Base-by-base conservation (phyloP, 1,140 invertebrate species). In the Papilio glaucus region DNA sequence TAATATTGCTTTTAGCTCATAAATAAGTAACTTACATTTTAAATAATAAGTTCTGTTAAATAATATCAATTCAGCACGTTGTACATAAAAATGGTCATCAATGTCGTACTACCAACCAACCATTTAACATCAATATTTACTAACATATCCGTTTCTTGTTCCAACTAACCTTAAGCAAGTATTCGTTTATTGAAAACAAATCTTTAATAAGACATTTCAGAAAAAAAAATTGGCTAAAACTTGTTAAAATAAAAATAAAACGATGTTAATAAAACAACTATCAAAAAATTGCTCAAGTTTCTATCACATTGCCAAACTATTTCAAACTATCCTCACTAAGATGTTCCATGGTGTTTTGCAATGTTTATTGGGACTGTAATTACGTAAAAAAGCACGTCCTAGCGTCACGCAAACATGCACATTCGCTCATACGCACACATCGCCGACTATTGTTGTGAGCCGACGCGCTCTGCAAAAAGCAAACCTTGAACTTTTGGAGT, bases 401-500 rank as follows among this genome's bases (percentile, higher is more conserved):
- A 76, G 75, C 67, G 62, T 75, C 67, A 72, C 72, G 53, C 33
- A 39, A 68, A 71, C 26, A 57, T 12, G 67, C 72, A 76, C 62
- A 79, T 71, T 37, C n/a, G n/a, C n/a, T 21, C 68, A 75, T 77
- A 65, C 78, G 76, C 83, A 80, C 78, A 81, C 60, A 74, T 63
- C 10, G 49, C 49, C 42, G 72, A 68, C 79, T 82, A 84, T 89
- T 87, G 83, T 85, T 85, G 49, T 24, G 78, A 75, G 49, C 72
- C 72, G 77, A 72, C 65, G 74, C 67, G 71, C 42, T 78, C 61
- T 84, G 84, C 84, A 91, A 92, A 92, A 90, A 91, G 78, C 72
- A 80, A 86, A 83, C 89, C 90, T 92, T 92, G 90, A 92, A 92
- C 90, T 85, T 82, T 61, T 61, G 49, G 84, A 88, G 90, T 92